A percentile compares a stretch with the other conserved stretches of the same genome.
Conservation (phyloP, 1,140 invertebrate genomes). For the Homarus americanus region DNA sequence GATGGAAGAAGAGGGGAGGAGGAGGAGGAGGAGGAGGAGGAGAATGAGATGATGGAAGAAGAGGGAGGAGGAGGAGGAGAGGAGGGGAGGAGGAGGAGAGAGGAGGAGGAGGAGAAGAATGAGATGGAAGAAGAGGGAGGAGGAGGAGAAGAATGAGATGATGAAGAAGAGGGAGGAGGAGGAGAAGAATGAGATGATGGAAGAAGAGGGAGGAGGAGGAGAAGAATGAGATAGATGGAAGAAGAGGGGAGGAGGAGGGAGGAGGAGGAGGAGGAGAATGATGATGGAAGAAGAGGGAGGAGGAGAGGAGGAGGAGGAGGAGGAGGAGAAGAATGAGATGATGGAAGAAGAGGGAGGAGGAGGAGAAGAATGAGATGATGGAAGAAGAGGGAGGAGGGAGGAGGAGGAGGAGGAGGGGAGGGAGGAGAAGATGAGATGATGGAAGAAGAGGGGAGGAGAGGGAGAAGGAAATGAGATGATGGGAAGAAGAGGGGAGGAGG, state of each 20-base stretch:
- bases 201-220: no score
- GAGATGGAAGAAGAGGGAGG: background rate
- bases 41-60: no score
- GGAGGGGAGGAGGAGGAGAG: background rate
- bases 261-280: background rate
- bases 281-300: background rate
- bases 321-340: background rate
- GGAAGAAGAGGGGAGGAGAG: no score
- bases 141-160: no score
- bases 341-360: no score
- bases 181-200: background rate
- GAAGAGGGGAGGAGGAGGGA: background rate
- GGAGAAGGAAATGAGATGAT: no score
- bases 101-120: background rate
- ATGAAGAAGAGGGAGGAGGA: background rate
- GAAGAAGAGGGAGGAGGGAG: background rate
- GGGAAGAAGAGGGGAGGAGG: background rate
- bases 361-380: no score
- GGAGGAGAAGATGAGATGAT: background rate
- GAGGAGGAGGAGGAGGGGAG: background rate
- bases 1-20: no score
- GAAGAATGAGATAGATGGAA: no score
- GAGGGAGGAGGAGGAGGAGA: background rate
- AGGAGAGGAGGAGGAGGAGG: background rate
- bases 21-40: background rate